Evolutionary conservation across 53 echinoderm and acorn worm genomes (phyloP).

Genomic region (Temnopleurus reevesii): DNA sequence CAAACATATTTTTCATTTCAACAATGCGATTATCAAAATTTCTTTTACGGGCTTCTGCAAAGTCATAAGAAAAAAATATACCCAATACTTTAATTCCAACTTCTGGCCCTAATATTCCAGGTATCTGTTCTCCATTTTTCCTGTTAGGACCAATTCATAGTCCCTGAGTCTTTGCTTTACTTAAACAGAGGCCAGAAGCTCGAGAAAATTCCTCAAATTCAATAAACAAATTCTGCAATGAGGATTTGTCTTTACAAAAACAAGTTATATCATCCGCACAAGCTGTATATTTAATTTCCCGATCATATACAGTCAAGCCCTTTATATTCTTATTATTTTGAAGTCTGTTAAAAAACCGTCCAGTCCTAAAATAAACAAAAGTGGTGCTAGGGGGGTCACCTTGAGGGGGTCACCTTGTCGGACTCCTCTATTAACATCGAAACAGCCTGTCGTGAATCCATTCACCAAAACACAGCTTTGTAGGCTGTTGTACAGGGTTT

Average conservation of each 20-base stretch:
- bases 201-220: background rate
- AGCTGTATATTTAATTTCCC: background rate
- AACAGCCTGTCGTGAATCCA: background rate
- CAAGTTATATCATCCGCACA: background rate
- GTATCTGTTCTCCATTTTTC: background rate
- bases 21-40: background rate
- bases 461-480: background rate
- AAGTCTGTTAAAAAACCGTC: background rate
- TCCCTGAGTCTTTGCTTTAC: background rate
- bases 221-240: no score
- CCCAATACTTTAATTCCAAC: background rate
- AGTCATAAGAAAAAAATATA: background rate
- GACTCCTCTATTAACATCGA: background rate
- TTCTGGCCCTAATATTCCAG: background rate
- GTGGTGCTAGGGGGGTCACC: background rate
- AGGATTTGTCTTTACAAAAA: background rate
- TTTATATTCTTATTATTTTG: background rate
- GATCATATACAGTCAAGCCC: background rate
- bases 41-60: background rate
- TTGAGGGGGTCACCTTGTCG: background rate
- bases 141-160: background rate
- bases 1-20: background rate
- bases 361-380: slow-evolving; percentile 2
- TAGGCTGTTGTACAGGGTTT: background rate
- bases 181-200: background rate